Percentiles rank a stretch among this genome's conserved stretches.
These are phyloP conservation scores for Patella depressa DNA, from an alignment of 2,888 invertebrate genomes.

Conservation along the genomic window DNA sequence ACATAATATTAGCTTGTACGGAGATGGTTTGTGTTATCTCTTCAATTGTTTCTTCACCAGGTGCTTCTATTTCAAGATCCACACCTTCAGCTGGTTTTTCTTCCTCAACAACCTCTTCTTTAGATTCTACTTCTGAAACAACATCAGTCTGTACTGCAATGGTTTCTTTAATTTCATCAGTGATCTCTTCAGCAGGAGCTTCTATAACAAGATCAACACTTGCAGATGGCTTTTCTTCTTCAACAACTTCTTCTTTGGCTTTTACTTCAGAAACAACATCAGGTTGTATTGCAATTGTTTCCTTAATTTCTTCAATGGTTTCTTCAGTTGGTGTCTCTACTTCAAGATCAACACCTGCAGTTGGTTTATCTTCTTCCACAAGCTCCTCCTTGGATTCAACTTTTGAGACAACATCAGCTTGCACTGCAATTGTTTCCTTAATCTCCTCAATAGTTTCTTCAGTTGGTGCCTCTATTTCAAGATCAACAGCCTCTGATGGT, in stretches of 20 bases:
- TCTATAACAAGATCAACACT: slow-evolving; percentile 22
- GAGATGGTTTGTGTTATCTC: slow-evolving; percentile 24
- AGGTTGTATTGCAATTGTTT: slow-evolving; percentile 33
- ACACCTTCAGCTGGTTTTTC: slow-evolving; percentile 19
- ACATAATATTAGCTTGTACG: slow-evolving; percentile 26
- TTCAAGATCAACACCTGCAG: slow-evolving; percentile 18
- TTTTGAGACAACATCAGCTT: background rate
- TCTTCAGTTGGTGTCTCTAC: slow-evolving; percentile 21
- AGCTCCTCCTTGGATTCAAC: slow-evolving; percentile 8
- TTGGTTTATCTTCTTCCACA: slow-evolving; percentile 15
- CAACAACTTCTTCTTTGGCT: slow-evolving; percentile 23
- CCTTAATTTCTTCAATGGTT: slow-evolving; percentile 43
- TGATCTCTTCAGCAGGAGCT: slow-evolving; percentile 20
- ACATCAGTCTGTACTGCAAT: slow-evolving; percentile 29
- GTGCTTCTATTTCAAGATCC: slow-evolving; percentile 38
- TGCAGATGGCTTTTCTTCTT: slow-evolving; percentile 23
- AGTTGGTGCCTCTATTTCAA: slow-evolving; percentile 27
- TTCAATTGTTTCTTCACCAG: slow-evolving; percentile 35
- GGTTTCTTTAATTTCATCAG: slow-evolving; percentile 29
- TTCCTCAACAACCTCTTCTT: slow-evolving; percentile 22
- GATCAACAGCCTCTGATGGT: slow-evolving; percentile 27
- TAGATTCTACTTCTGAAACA: slow-evolving; percentile 15
- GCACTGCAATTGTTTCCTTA: slow-evolving; percentile 20
- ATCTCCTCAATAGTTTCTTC: slow-evolving; percentile 31
- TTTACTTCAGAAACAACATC: slow-evolving; percentile 32